Conservation (phyloP, 2,888 invertebrate species). For the Ectropis crepuscularia region DNA sequence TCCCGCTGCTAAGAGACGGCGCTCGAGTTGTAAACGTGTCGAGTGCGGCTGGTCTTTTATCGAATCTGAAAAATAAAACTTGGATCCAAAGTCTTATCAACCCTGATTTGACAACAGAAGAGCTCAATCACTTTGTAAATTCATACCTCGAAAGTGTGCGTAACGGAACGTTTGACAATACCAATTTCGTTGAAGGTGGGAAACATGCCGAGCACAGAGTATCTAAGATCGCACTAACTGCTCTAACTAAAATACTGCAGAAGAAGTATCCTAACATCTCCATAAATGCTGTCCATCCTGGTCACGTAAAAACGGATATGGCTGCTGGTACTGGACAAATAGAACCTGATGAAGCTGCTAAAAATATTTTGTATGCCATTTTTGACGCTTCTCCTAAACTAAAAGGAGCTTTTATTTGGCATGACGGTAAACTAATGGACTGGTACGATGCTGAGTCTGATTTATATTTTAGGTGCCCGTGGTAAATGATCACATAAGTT, state of each 20-base stretch:
- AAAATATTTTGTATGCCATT: slow-evolving; percentile 86
- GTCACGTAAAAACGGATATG: slow-evolving; percentile 72
- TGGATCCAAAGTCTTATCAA: slow-evolving; percentile 64
- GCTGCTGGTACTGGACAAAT: slow-evolving; percentile 81
- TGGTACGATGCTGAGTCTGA: slow-evolving; percentile 82
- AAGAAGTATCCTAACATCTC: slow-evolving; percentile 69
- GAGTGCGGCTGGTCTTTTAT: slow-evolving; percentile 72
- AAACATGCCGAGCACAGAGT: slow-evolving; percentile 78
- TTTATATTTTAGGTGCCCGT: slow-evolving; percentile 63
- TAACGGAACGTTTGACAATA: slow-evolving; percentile 70
- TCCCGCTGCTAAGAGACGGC: slow-evolving; percentile 88
- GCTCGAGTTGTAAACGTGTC: slow-evolving; percentile 91
- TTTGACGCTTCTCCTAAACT: slow-evolving; percentile 85
- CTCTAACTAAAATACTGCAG: slow-evolving; percentile 71
- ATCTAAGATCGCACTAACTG: slow-evolving; percentile 72
- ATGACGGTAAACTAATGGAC: slow-evolving; percentile 83
- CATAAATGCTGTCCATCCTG: slow-evolving; percentile 75
- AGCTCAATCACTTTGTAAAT: slow-evolving; percentile 70
- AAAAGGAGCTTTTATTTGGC: slow-evolving; percentile 88
- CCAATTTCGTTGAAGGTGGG: slow-evolving; percentile 73
- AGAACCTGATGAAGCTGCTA: slow-evolving; percentile 85
- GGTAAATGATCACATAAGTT: slow-evolving; percentile 41
- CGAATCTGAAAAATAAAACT: slow-evolving; percentile 68
- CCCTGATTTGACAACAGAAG: slow-evolving; percentile 62
- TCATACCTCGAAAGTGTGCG: slow-evolving; percentile 71